Conservation (phyloP, 2,113 vertebrate genomes). For the Aramus guarauna region DNA sequence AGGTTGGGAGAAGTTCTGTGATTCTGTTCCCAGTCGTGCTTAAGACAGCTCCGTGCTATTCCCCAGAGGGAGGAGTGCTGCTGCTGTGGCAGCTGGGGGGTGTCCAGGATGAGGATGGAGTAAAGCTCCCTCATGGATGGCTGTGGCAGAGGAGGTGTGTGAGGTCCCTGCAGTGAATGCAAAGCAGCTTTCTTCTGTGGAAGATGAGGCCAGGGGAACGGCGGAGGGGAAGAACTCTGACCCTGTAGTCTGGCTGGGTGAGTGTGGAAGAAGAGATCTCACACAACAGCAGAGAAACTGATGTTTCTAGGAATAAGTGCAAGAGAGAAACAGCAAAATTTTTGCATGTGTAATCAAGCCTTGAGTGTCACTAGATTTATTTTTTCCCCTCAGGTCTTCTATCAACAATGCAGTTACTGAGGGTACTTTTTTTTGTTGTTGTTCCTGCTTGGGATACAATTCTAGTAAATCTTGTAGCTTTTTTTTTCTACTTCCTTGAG, state of each 20-base stretch:
- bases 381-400: background rate
- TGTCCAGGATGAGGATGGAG: background rate
- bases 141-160: background rate
- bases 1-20: background rate
- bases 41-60: background rate
- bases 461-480: background rate
- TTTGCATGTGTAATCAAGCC: background rate
- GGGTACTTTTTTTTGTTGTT: background rate
- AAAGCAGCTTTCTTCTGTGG: accelerated
- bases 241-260: background rate
- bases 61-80: background rate
- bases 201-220: background rate
- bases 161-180: background rate
- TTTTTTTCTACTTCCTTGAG: background rate
- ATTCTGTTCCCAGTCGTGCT: background rate
- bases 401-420: background rate
- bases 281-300: background rate
- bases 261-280: background rate
- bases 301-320: background rate
- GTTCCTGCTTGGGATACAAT: background rate
- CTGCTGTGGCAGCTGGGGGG: background rate
- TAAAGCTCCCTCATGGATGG: background rate
- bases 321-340: background rate
- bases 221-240: background rate
- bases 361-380: background rate